These are phyloP conservation scores for Falco punctatus DNA, from an alignment of 2,113 vertebrate genomes.

Conservation along the genomic window DNA sequence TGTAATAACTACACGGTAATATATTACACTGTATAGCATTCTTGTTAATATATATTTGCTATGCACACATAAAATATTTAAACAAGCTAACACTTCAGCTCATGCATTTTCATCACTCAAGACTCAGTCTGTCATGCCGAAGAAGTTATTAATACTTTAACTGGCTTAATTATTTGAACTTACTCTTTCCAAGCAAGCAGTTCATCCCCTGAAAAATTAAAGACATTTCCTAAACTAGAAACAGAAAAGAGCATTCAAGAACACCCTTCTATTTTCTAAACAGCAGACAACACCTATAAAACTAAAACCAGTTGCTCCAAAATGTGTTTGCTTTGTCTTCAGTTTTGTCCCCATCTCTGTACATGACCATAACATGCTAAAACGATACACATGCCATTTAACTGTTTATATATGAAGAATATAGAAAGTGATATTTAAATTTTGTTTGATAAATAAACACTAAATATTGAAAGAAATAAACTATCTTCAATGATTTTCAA, in stretches of 20 bases:
- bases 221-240: neutral
- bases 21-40: neutral
- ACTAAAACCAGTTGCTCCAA: neutral
- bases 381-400: neutral
- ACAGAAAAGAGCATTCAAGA: neutral
- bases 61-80: neutral
- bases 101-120: neutral
- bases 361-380: neutral
- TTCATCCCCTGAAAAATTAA: neutral
- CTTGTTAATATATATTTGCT: neutral
- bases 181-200: neutral
- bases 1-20: neutral
- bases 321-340: neutral
- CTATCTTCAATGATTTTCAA: neutral
- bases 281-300: neutral
- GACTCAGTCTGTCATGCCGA: neutral
- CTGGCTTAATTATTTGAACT: neutral
- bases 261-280: neutral
- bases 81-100: neutral
- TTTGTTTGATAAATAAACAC: neutral
- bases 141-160: neutral
- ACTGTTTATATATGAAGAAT: neutral
- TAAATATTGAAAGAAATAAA: neutral
- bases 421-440: neutral
- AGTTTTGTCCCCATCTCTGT: neutral